A percentile compares a stretch with the other conserved stretches of the same genome.
phyloP scores from a whole-genome alignment of 1,140 invertebrate species.

The Battus philenor region DNA sequence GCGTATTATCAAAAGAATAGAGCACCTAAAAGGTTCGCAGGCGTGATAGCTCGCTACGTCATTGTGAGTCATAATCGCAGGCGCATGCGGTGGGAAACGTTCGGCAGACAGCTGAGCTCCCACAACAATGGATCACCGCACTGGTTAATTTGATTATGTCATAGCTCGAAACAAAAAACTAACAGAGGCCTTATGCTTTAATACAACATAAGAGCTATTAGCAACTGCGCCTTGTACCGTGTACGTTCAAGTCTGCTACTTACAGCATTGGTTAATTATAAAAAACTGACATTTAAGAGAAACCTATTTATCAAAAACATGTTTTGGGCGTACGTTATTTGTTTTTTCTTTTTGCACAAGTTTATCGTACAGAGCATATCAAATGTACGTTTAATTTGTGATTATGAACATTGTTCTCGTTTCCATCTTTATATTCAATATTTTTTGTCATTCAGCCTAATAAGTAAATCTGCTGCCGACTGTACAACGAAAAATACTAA shows the following conservation, averaged over 20 bases:
- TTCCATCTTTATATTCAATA: too few relatives aligned
- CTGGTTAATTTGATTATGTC: conserved; percentile 61
- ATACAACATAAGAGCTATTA: conserved; percentile 26
- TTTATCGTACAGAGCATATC: conserved; percentile 11
- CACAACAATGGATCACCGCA: conserved; percentile 59
- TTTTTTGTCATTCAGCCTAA: too few relatives aligned
- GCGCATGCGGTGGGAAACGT: conserved; percentile 45
- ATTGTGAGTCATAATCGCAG: conserved; percentile 50
- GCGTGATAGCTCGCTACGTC: conserved; percentile 44
- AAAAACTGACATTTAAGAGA: conserved; percentile 18
- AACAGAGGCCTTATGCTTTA: conserved; percentile 25
- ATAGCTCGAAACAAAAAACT: conserved; percentile 51
- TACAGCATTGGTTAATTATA: conserved; percentile 18
- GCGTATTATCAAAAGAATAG: conserved; percentile 26
- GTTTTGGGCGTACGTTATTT: conserved; percentile 12
- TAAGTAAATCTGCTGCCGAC: too few relatives aligned
- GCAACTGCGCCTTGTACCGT: conserved; percentile 19
- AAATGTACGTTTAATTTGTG: too few relatives aligned
- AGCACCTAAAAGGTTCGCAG: conserved; percentile 38
- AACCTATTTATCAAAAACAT: conserved; percentile 16
- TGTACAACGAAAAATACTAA: too few relatives aligned
- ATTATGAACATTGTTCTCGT: too few relatives aligned
- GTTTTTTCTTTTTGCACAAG: conserved; percentile 9
- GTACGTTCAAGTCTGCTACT: conserved; percentile 12
- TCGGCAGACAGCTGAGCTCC: conserved; percentile 55